A percentile compares a stretch with the other conserved stretches of the same genome.
Evolutionary conservation across 1,140 invertebrate genomes (phyloP).

Genomic region (Caenorhabditis tropicalis): DNA sequence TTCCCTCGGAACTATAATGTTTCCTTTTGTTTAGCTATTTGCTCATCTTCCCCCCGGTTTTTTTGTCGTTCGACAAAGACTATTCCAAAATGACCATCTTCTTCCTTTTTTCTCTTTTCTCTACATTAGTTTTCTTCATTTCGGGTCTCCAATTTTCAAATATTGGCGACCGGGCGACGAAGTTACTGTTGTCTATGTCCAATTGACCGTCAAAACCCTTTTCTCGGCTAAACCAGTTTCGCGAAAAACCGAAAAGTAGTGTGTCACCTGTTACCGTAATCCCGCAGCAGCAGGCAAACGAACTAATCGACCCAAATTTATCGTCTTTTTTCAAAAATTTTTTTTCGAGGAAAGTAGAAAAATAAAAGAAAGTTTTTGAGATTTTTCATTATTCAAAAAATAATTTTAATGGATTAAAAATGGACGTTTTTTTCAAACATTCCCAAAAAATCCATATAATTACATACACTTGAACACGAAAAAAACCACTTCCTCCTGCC

Average conservation of each 20-base stretch:
- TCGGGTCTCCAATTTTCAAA: not conserved
- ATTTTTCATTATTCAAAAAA: too few relatives aligned
- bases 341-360: not conserved
- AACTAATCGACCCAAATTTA: conserved; percentile 6
- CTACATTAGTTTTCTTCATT: not conserved
- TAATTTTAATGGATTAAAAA: too few relatives aligned
- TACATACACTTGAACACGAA: conserved; percentile 14
- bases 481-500: not conserved
- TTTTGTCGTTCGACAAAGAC: too few relatives aligned
- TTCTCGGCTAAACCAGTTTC: conserved; percentile 9
- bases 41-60: too few relatives aligned
- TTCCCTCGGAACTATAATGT: not conserved
- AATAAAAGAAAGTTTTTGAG: too few relatives aligned
- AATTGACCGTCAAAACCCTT: conserved; percentile 32
- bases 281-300: not conserved
- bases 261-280: conserved; percentile 33
- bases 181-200: conserved; percentile 10
- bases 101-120: not conserved
- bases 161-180: too few relatives aligned
- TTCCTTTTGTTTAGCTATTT: too few relatives aligned
- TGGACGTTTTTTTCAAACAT: not conserved
- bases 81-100: not conserved
- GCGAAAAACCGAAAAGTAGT: not conserved
- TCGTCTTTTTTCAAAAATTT: not conserved
- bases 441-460: too few relatives aligned